Evolutionary conservation across 2,113 vertebrate genomes (phyloP), one percentile per base, ranked within the genome.

Genomic region (Lampris incognitus): DNA sequence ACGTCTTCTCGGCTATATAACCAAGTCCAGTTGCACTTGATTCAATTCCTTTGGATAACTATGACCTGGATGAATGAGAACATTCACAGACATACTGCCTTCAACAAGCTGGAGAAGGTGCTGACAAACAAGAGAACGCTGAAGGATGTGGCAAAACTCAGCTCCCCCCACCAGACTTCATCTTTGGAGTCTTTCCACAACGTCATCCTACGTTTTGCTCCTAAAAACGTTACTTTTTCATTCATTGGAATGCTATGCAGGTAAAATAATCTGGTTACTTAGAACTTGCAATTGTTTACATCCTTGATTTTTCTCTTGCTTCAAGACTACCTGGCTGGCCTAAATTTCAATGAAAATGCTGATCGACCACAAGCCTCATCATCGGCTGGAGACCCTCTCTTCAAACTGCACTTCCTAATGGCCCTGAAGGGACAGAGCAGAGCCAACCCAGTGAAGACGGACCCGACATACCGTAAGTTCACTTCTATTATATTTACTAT

Each of bases 171-270:
- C 24, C 24, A 24, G 24, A 24, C 24, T 24, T 24, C 24, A 24
- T 24, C 24, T 24, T 24, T 24, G 24, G 24, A 24, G 24, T 24
- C 24, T 24, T 24, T 24, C 24, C 24, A 24, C 24, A 24, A 24
- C 24, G 24, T 24, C 24, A 24, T 24, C 24, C 24, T 24, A 24
- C 24, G 24, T 24, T 24, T 24, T 13, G 13, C 52, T n/a, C 51
- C 62, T 37, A 57, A 58, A 37, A 59, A 59, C 24, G 42, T 48
- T 2, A 37, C 55, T 3, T 69, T 69, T n/a, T 36, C 41, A 24
- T 58, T 8, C n/a, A 48, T 24, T 59, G 68, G 55, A 57, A 59
- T 70, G 68, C 44, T 70, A n/a, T 58, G 68, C 68, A 70, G 54
- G 68, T 69, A 69, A 52, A 52, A 10, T 7, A 13, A 39, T 13